Base-by-base conservation (phyloP, 1,140 invertebrate genomes). In the Hycleus cichorii region DNA sequence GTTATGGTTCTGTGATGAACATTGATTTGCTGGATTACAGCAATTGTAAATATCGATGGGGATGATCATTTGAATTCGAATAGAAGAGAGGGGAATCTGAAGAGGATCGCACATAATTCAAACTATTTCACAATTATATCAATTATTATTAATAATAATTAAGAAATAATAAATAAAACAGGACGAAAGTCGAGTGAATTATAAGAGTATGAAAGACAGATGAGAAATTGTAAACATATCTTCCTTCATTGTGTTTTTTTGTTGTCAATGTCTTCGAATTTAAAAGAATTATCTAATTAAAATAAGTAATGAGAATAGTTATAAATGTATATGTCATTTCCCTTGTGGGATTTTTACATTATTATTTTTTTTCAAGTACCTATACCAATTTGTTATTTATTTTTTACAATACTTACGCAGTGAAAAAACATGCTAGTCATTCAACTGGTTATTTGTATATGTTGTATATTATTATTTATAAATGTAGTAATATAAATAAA, bases 1-100 rank as follows among this genome's bases (percentile, higher is more conserved):
- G 72, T 74, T n/a, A 74, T 74, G 72, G 72, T 74, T 61, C 70
- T 74, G 62, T 74, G 72, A 74, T 74, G 69, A 74, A 71, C 57
- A 57, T 55, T 47, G 39, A 53, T 38, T 39, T 62, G 64, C 64
- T 66, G 63, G 57, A 54, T 47, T 62, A 55, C 64, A 59, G 64
- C 64, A 62, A 39, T 18, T 71, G 67, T 69, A 70, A 52, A 69
- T 69, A 67, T 32, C 32, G 58, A 59, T 42, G 4, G 40, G 11
- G 40, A 18, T 18, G 18, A 18, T n/a, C 40, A 8, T n/a, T n/a
- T 42, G 11, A 11, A 18, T 18, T 18, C 18, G 11, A 42, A 42
- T 10, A 42, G 12, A 47, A 47, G 7, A 9, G 46, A 47, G 4
- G 18, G 46, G 4, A 24, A 47, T 8, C 44, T 46, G 1, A 11